phyloP scores from a whole-genome alignment of 2,888 invertebrate species.

The Crioceris asparagi region DNA sequence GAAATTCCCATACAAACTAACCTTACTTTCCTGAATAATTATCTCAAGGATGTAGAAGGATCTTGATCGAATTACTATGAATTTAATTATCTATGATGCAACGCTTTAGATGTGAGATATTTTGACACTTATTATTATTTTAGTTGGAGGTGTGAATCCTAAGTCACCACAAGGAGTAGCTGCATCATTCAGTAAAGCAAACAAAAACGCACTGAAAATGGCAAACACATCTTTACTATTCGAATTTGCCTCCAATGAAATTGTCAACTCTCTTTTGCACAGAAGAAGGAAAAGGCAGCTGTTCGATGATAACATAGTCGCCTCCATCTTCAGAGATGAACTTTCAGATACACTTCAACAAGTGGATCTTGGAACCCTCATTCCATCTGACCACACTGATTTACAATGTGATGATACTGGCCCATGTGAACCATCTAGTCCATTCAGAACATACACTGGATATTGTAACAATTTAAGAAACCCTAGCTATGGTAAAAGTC shows the following conservation, averaged over 20 bases:
- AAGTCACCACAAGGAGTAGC: slow-evolving; percentile 79
- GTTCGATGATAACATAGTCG: slow-evolving; percentile 53
- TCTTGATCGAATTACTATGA: too few species aligned
- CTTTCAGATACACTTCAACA: slow-evolving; percentile 68
- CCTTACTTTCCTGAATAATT: neutral
- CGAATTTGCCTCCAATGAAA: slow-evolving; percentile 79
- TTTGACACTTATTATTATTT: slow-evolving; percentile 17
- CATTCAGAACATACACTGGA: slow-evolving; percentile 67
- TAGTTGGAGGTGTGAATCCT: slow-evolving; percentile 73
- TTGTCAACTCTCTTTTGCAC: slow-evolving; percentile 53
- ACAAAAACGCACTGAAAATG: slow-evolving; percentile 66
- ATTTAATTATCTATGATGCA: too few species aligned
- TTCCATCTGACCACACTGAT: slow-evolving; percentile 54
- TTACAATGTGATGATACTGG: slow-evolving; percentile 59
- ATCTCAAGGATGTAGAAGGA: neutral
- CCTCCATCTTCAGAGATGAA: slow-evolving; percentile 50
- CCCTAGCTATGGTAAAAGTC: slow-evolving; percentile 70
- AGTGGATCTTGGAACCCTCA: slow-evolving; percentile 63
- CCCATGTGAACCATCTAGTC: slow-evolving; percentile 60
- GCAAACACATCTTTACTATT: slow-evolving; percentile 80
- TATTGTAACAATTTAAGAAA: slow-evolving; percentile 81
- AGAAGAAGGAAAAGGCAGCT: slow-evolving; percentile 61
- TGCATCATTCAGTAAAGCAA: slow-evolving; percentile 84
- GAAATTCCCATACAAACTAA: too few species aligned
- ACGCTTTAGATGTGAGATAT: too few species aligned